Conservation (phyloP, 2,113 vertebrate genomes). For the Merops nubicus region DNA sequence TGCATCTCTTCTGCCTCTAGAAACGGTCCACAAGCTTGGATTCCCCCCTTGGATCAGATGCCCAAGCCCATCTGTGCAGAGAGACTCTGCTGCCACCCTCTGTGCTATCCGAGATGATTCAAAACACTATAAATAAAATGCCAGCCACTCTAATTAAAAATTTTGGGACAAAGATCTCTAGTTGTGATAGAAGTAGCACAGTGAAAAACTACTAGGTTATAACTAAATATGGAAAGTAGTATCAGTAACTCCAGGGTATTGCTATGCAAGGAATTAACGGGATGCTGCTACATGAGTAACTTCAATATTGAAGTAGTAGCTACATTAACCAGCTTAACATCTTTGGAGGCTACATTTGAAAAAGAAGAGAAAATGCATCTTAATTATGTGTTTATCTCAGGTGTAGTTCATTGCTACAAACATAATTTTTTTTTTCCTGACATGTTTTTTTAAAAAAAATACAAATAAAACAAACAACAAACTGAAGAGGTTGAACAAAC, state of each 20-base stretch:
- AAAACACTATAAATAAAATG: background rate
- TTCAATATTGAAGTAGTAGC: background rate
- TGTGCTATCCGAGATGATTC: background rate
- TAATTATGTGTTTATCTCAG: background rate
- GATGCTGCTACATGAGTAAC: background rate
- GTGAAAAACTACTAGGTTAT: background rate
- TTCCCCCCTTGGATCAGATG: background rate
- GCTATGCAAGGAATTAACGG: background rate
- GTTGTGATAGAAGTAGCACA: background rate
- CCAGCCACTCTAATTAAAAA: background rate
- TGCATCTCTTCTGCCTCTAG: background rate
- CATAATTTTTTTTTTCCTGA: background rate
- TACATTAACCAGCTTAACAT: background rate
- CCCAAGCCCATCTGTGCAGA: background rate
- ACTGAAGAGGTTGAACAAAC: no score
- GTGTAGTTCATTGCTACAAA: background rate
- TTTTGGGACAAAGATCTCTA: background rate
- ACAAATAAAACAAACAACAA: background rate
- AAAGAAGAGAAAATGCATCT: background rate
- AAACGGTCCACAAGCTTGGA: background rate
- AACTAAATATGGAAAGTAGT: background rate
- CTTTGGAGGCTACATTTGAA: background rate
- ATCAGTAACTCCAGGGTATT: background rate
- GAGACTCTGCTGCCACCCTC: slow-evolving; percentile 40
- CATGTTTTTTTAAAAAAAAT: background rate